Percentiles rank a stretch among this genome's conserved stretches.
Evolutionary conservation across 2,888 invertebrate species (phyloP).

Genomic region (Poecilus cupreus): DNA sequence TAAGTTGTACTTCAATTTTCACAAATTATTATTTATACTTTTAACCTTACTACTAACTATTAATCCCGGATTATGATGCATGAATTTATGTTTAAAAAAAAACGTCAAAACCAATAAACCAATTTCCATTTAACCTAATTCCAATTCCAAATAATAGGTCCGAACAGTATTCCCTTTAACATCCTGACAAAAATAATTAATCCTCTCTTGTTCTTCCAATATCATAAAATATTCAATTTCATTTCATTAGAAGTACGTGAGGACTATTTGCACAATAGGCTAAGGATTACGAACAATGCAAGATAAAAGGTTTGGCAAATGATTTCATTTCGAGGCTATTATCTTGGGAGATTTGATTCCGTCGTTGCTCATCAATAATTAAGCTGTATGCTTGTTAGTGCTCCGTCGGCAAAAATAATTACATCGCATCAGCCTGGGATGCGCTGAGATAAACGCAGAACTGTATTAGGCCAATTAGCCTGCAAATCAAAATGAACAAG

Average conservation of each 20-base stretch:
- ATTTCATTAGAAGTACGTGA: conserved; percentile 4
- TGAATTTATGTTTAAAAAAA: too few species aligned
- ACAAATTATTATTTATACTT: too few species aligned
- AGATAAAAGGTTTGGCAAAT: conserved; percentile 31
- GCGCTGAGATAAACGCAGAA: neutral
- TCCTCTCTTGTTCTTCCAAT: neutral
- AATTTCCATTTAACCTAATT: too few species aligned
- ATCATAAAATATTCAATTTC: conserved; percentile 25
- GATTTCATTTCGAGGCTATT: conserved; percentile 20
- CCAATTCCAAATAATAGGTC: neutral
- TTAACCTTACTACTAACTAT: too few species aligned
- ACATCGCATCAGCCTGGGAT: conserved; percentile 5
- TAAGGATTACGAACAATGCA: conserved; percentile 27
- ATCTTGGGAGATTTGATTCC: conserved; percentile 38
- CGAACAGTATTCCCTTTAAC: neutral
- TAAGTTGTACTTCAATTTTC: too few species aligned
- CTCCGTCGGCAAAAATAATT: conserved; percentile 47
- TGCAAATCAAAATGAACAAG: too few species aligned
- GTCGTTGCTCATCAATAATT: conserved; percentile 48
- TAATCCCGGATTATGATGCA: too few species aligned
- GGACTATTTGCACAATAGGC: conserved; percentile 7
- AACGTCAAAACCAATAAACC: neutral
- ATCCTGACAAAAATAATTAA: neutral
- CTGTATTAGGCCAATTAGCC: neutral
- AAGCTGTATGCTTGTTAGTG: conserved; percentile 46